Evolutionary conservation across 2,888 invertebrate genomes (phyloP).

Genomic region (Adelognathus sp.): DNA sequence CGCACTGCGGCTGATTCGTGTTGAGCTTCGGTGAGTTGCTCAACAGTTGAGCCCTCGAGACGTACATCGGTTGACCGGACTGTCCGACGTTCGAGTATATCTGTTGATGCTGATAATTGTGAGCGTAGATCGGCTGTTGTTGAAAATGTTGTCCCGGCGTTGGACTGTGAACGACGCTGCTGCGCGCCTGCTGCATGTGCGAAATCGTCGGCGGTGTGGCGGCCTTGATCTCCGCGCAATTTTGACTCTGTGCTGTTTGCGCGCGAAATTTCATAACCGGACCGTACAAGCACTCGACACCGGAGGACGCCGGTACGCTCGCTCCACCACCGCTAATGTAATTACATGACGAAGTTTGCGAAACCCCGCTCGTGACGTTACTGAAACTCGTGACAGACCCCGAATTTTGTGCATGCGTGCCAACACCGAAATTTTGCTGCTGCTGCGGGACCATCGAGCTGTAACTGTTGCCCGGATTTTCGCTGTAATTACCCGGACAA

Average conservation of each 20-base stretch:
- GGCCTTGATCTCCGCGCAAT: slow-evolving; percentile 63
- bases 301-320: slow-evolving; percentile 61
- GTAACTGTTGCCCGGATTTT: slow-evolving; percentile 70
- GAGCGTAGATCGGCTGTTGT: slow-evolving; percentile 70
- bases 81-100: slow-evolving; percentile 76
- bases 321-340: slow-evolving; percentile 60
- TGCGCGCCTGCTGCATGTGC: slow-evolving; percentile 67
- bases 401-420: slow-evolving; percentile 61
- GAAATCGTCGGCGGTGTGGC: slow-evolving; percentile 60
- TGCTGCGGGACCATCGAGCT: slow-evolving; percentile 53
- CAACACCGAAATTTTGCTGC: slow-evolving; percentile 42
- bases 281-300: slow-evolving; percentile 76
- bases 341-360: slow-evolving; percentile 53
- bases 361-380: not conserved
- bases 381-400: slow-evolving; percentile 49
- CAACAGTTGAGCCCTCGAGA: slow-evolving; percentile 65
- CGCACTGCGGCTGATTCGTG: slow-evolving; percentile 63
- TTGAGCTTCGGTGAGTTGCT: slow-evolving; percentile 67
- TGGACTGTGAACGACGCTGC: slow-evolving; percentile 65
- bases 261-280: slow-evolving; percentile 79
- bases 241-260: slow-evolving; percentile 66
- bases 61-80: slow-evolving; percentile 63
- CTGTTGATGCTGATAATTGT: slow-evolving; percentile 74
- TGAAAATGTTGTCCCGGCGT: slow-evolving; percentile 64
- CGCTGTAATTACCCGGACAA: slow-evolving; percentile 73